A percentile compares a stretch with the other conserved stretches of the same genome.
phyloP scores from a whole-genome alignment of 2,797 vertebrate species.

The Arctocebus calabarensis region DNA sequence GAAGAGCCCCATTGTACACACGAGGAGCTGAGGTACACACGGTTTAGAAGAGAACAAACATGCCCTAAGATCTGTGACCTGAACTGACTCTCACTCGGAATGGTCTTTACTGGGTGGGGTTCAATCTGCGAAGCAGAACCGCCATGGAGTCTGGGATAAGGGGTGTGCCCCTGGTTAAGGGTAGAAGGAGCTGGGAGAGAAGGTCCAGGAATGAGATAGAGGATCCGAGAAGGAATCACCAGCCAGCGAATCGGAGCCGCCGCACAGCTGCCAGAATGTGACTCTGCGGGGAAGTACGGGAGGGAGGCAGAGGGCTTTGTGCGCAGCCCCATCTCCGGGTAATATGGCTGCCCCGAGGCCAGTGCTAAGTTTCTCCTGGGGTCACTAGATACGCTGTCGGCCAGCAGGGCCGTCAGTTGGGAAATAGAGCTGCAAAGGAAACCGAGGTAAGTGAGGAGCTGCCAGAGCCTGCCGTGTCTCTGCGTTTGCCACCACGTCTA shows the following conservation, averaged over 20 bases:
- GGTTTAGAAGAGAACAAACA: background rate
- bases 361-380: background rate
- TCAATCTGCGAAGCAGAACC: background rate
- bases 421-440: background rate
- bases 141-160: too few species aligned
- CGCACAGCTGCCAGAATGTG: background rate
- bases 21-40: background rate
- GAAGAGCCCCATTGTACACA: background rate
- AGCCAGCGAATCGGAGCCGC: background rate
- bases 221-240: background rate
- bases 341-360: background rate
- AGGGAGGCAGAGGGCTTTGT: background rate
- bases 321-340: accelerated
- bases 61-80: background rate
- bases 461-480: background rate
- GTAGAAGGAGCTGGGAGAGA: background rate
- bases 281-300: accelerated
- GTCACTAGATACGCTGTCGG: background rate
- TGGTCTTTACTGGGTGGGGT: background rate
- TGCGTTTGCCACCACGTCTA: background rate
- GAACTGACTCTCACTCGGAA: background rate
- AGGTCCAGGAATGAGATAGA: background rate
- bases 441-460: background rate
- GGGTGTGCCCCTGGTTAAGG: background rate
- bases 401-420: background rate